Conservation (phyloP, 1,140 invertebrate species). For the Ostrea edulis region DNA sequence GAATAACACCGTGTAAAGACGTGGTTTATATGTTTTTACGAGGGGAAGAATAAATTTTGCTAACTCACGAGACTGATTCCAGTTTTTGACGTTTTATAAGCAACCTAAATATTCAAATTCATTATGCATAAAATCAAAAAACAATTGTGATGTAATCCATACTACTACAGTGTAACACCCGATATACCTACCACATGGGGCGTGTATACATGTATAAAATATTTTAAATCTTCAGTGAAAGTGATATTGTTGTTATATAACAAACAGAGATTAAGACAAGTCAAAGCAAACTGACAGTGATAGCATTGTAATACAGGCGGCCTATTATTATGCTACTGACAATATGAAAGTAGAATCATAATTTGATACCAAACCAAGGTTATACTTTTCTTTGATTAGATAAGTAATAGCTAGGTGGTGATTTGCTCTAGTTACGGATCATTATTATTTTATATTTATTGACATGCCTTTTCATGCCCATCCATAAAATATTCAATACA, state of each 20-base stretch:
- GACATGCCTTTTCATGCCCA: neutral
- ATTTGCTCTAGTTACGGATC: neutral
- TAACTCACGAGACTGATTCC: neutral
- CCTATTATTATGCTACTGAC: neutral
- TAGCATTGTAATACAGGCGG: neutral
- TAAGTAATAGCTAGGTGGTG: neutral
- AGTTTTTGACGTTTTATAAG: neutral
- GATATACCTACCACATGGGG: neutral
- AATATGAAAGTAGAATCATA: neutral
- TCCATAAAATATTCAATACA: neutral
- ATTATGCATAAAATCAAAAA: slow-evolving; percentile 18
- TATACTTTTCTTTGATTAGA: neutral
- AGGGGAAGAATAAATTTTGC: neutral
- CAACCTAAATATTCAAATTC: neutral
- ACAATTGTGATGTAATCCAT: slow-evolving; percentile 12
- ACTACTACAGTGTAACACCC: neutral
- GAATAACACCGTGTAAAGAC: neutral
- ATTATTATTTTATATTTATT: neutral
- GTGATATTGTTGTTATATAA: slow-evolving; percentile 29
- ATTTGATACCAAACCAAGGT: neutral
- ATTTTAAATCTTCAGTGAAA: neutral
- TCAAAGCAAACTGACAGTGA: neutral
- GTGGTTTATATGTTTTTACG: neutral
- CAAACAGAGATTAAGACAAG: neutral
- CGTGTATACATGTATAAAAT: neutral